Evolutionary conservation across 2,888 invertebrate genomes (phyloP).

Genomic region (Sarcophaga caerulescens): DNA sequence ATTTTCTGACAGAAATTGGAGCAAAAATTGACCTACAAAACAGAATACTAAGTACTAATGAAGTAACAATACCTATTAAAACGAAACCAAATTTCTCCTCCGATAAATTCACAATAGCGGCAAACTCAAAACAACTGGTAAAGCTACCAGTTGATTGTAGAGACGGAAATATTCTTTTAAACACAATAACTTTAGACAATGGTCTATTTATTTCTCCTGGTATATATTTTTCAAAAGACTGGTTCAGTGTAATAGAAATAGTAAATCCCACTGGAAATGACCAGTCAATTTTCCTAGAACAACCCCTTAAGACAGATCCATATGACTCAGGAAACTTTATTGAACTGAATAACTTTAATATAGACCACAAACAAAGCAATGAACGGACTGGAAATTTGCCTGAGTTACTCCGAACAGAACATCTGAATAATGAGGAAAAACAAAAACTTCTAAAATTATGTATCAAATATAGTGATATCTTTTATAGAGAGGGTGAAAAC

Average conservation of each 20-base stretch:
- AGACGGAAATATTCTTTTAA: too few species aligned
- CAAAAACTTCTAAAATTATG: slow-evolving; percentile 15
- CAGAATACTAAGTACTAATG: neutral
- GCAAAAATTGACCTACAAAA: slow-evolving; percentile 8
- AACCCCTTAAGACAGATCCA: slow-evolving; percentile 51
- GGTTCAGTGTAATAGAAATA: slow-evolving; percentile 52
- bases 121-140: too few species aligned
- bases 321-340: slow-evolving; percentile 17
- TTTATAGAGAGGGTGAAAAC: neutral
- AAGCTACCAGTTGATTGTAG: too few species aligned
- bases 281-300: slow-evolving; percentile 48
- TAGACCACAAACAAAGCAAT: slow-evolving; percentile 3
- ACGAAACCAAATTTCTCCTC: too few species aligned
- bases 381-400: slow-evolving; percentile 3
- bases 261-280: slow-evolving; percentile 36
- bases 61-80: neutral
- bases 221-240: slow-evolving; percentile 47
- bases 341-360: slow-evolving; percentile 53
- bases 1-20: slow-evolving; percentile 10
- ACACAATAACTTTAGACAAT: too few species aligned
- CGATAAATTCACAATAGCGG: too few species aligned
- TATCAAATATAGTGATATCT: slow-evolving; percentile 21
- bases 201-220: slow-evolving; percentile 43
- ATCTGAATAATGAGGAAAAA: slow-evolving; percentile 37
- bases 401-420: slow-evolving; percentile 22